A percentile compares a stretch with the other conserved stretches of the same genome.
phyloP scores from a whole-genome alignment of 2,113 vertebrate genomes.

The Conger conger region DNA sequence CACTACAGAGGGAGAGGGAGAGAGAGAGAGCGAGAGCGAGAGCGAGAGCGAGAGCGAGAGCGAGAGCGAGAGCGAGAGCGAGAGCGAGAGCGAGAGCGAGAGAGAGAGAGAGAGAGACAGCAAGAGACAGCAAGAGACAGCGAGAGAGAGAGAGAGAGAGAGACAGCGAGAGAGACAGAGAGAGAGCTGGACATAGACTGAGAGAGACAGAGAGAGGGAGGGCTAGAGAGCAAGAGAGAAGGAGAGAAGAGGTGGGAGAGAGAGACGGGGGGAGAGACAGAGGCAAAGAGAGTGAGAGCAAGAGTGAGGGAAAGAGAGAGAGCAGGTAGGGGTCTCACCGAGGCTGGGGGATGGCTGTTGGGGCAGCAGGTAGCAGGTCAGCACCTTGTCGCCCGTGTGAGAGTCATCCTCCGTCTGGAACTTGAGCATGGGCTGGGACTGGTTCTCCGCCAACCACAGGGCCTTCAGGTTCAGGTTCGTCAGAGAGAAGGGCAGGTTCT shows the following conservation, averaged over 20 bases:
- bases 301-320: neutral
- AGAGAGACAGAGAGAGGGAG: no score
- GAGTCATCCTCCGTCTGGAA: conserved; percentile 95
- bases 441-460: conserved; percentile 96
- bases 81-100: no score
- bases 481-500: conserved; percentile 89
- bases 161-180: no score
- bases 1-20: neutral
- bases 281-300: neutral
- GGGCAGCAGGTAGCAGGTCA: conserved; percentile 94
- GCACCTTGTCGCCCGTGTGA: conserved; percentile 87
- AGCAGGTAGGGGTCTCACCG: conserved; percentile 67
- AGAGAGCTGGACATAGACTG: no score
- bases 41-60: no score
- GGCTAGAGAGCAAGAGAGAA: no score
- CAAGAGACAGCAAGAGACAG: neutral
- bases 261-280: neutral
- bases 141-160: no score
- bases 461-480: conserved; percentile 96
- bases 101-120: neutral
- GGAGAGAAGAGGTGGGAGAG: no score
- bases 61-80: no score
- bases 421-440: conserved; percentile 97
- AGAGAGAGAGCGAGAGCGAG: neutral
- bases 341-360: conserved; percentile 89